Evolutionary conservation across 64 coral and sea anemone genomes (phyloP).

Genomic region (Montipora cactus): DNA sequence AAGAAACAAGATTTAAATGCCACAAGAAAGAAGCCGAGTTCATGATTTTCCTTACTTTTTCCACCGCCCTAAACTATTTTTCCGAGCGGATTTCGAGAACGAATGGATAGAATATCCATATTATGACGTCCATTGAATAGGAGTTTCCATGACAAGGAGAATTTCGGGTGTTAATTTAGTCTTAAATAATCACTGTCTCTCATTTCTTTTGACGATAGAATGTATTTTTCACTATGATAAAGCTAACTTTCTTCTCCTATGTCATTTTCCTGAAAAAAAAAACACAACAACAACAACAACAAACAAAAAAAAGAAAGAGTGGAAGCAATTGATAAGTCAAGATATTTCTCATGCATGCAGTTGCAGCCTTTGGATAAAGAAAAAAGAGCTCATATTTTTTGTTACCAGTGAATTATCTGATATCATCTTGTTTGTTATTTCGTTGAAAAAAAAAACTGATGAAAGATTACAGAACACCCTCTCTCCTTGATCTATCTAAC

Average conservation of each 20-base stretch:
- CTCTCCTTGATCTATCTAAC: background rate
- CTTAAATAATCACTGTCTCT: background rate
- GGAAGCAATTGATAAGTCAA: no score
- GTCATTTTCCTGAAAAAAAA: no score
- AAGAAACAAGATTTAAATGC: constrained; percentile 20
- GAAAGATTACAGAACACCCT: background rate
- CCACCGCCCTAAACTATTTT: background rate
- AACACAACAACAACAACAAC: no score
- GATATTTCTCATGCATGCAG: background rate
- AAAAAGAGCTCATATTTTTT: background rate
- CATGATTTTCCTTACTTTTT: background rate
- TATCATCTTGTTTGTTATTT: background rate
- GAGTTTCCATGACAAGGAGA: background rate
- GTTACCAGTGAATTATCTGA: background rate
- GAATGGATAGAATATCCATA: background rate
- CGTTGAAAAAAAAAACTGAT: background rate
- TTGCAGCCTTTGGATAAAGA: background rate
- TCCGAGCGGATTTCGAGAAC: constrained; percentile 8
- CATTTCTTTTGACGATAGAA: background rate
- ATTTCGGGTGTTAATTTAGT: background rate
- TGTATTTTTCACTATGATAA: background rate
- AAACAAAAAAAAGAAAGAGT: no score
- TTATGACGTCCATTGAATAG: background rate
- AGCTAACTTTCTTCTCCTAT: no score
- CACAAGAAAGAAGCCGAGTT: background rate